A percentile compares a stretch with the other conserved stretches of the same genome.
phyloP scores from a whole-genome alignment of 2,113 vertebrate genomes.

The Nasalis larvatus region DNA sequence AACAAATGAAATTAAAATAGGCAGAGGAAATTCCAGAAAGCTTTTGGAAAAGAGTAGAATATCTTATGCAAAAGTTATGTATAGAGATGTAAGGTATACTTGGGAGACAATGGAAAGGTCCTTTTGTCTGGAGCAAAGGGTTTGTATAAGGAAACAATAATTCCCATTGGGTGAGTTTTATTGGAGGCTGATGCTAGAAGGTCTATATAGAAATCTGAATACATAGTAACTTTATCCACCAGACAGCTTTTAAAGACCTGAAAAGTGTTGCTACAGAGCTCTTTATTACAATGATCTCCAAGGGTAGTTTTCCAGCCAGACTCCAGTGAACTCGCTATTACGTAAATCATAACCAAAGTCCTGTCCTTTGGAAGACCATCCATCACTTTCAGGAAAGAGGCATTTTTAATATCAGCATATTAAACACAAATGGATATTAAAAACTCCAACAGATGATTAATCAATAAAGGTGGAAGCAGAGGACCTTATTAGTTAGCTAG shows the following conservation, averaged over 20 bases:
- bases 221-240: background rate
- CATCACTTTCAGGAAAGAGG: constrained; percentile 52
- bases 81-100: background rate
- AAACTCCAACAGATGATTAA: constrained; percentile 71
- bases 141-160: background rate
- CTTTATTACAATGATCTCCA: background rate
- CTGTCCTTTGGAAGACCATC: constrained; percentile 51
- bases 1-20: background rate
- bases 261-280: background rate
- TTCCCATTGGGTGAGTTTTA: background rate
- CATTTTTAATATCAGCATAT: constrained; percentile 73
- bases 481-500: constrained; percentile 68
- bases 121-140: background rate
- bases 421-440: constrained; percentile 74
- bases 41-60: background rate
- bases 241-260: background rate
- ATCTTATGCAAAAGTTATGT: background rate
- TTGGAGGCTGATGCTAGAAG: background rate
- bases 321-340: background rate
- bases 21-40: background rate
- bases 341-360: constrained; percentile 58
- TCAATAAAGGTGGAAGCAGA: constrained; percentile 65
- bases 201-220: background rate
- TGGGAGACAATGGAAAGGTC: background rate
- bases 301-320: background rate